Conservation (phyloP, 2,113 vertebrate genomes). For the Salminus brasiliensis region DNA sequence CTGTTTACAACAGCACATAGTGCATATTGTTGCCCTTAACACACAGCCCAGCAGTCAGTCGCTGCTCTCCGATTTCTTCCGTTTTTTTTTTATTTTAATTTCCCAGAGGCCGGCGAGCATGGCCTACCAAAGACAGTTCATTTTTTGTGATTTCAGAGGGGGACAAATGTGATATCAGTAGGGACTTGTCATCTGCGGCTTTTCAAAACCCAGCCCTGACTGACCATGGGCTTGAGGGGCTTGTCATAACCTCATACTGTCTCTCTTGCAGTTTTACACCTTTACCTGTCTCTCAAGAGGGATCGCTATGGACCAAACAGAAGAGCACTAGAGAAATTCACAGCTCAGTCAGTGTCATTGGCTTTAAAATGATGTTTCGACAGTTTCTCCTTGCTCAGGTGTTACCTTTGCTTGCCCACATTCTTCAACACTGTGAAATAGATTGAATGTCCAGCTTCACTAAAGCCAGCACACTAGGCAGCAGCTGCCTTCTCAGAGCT, state of each 20-base stretch:
- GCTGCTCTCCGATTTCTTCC: conserved; percentile 43
- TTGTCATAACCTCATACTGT: conserved; percentile 41
- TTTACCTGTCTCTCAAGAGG: background rate
- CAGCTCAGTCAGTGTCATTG: conserved; percentile 9
- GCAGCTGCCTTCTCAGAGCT: background rate
- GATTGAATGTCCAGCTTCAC: conserved; percentile 7
- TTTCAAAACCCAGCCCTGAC: conserved; percentile 25
- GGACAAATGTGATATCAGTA: conserved; percentile 52
- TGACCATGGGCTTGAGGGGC: conserved; percentile 13
- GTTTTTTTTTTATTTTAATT: conserved; percentile 58
- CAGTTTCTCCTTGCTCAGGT: background rate
- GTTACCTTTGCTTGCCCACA: conserved; percentile 22
- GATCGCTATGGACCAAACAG: background rate
- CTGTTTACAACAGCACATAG: conserved; percentile 3
- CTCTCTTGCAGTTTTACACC: conserved; percentile 37
- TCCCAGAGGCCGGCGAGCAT: conserved; percentile 54
- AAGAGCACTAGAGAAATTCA: background rate
- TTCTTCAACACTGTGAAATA: conserved; percentile 24
- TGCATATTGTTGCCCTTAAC: conserved; percentile 35
- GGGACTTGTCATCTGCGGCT: conserved; percentile 41
- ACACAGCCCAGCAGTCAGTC: conserved; percentile 45
- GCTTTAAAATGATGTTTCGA: conserved; percentile 8
- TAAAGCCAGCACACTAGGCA: conserved; percentile 14
- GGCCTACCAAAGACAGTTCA: conserved; percentile 48
- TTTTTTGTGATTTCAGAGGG: conserved; percentile 42